Evolutionary conservation across 2,113 vertebrate species (phyloP).

Genomic region (Blennius ocellaris): DNA sequence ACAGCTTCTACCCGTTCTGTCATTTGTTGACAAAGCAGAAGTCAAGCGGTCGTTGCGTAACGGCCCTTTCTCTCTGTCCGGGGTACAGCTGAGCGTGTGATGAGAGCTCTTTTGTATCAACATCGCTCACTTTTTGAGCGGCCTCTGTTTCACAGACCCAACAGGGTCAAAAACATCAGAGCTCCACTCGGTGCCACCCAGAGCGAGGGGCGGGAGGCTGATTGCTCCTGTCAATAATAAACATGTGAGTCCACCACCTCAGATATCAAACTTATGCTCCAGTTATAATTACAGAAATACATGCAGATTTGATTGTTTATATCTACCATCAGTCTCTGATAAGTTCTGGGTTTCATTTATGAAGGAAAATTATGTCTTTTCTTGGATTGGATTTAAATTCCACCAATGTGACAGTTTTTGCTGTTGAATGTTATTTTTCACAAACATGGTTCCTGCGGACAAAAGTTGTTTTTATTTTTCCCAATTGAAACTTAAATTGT

Average conservation of each 20-base stretch:
- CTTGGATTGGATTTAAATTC: too few species aligned
- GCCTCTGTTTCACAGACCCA: constrained; percentile 33
- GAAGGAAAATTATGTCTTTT: too few species aligned
- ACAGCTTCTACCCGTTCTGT: constrained; percentile 71
- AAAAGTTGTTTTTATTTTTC: too few species aligned
- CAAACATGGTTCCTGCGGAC: too few species aligned
- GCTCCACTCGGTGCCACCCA: constrained; percentile 33
- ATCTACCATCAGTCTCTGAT: neutral
- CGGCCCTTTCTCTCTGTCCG: constrained; percentile 42
- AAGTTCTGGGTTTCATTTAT: neutral
- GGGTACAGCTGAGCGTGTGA: constrained; percentile 55
- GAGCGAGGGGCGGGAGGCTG: constrained; percentile 22
- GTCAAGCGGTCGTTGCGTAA: constrained; percentile 77
- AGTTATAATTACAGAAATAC: neutral
- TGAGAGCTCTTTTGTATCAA: constrained; percentile 68
- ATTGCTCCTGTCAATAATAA: constrained; percentile 10
- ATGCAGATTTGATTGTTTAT: too few species aligned
- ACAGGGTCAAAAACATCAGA: constrained; percentile 24
- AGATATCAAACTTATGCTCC: constrained; percentile 8
- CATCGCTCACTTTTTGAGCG: constrained; percentile 45
- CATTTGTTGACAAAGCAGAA: constrained; percentile 84
- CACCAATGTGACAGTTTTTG: too few species aligned
- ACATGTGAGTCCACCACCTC: constrained; percentile 1
- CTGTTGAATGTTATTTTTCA: too few species aligned
- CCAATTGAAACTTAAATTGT: too few species aligned